Conservation (phyloP, 1,140 invertebrate genomes). For the Steinernema feltiae region DNA sequence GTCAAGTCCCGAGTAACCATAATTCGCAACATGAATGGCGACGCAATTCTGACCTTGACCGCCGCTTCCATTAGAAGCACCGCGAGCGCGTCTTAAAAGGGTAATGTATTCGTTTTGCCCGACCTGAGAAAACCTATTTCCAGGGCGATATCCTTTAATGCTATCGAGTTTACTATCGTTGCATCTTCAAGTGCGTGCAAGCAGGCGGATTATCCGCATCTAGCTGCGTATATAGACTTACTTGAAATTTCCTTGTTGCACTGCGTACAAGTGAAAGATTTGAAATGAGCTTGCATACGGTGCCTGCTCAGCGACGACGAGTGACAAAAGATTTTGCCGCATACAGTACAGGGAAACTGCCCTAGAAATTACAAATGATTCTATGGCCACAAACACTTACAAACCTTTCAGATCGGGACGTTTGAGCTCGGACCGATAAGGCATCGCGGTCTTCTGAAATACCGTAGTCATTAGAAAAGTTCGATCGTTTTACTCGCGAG, state of each 20-base stretch:
- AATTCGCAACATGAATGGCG: background rate
- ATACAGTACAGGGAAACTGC: conserved; percentile 40
- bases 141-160: background rate
- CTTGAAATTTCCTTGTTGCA: conserved; percentile 44
- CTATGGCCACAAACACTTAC: conserved; percentile 14
- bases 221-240: conserved; percentile 29
- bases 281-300: conserved; percentile 44
- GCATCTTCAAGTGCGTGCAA: background rate
- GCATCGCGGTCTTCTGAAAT: conserved; percentile 29
- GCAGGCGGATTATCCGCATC: too few species aligned
- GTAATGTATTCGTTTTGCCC: conserved; percentile 10
- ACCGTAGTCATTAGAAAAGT: background rate
- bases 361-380: conserved; percentile 19
- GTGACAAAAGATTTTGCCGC: conserved; percentile 42
- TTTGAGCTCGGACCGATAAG: conserved; percentile 42
- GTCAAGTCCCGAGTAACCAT: background rate
- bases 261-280: conserved; percentile 42
- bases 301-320: conserved; percentile 40
- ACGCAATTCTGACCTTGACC: conserved; percentile 10
- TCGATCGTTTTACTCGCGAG: background rate
- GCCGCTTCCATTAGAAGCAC: conserved; percentile 7
- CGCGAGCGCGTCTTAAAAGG: conserved; percentile 7
- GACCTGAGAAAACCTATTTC: conserved; percentile 10
- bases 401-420: conserved; percentile 43
- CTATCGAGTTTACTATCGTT: background rate